Conservation (phyloP, 2,888 invertebrate genomes). For the Ptychoptera contaminata region DNA sequence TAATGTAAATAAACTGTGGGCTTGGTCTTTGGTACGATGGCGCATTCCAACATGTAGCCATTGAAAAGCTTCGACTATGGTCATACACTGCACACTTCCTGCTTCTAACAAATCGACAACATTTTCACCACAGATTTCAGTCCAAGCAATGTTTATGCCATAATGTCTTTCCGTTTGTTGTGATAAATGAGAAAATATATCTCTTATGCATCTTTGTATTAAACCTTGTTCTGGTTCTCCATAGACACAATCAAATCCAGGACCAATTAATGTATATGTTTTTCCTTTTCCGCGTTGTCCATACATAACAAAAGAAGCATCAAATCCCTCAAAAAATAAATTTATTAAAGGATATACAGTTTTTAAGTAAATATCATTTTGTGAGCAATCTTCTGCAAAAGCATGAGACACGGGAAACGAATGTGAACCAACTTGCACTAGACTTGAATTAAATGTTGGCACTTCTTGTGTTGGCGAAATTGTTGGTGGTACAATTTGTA, state of each 20-base stretch:
- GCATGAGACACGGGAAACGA: slow-evolving; percentile 38
- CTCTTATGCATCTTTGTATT: slow-evolving; percentile 53
- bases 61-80: slow-evolving; percentile 52
- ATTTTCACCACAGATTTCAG: slow-evolving; percentile 53
- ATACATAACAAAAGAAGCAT: slow-evolving; percentile 55
- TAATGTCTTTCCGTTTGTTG: slow-evolving; percentile 48
- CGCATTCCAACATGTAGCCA: slow-evolving; percentile 50
- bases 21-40: slow-evolving; percentile 38
- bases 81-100: slow-evolving; percentile 40
- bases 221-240: slow-evolving; percentile 52
- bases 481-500: slow-evolving; percentile 34
- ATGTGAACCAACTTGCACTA: slow-evolving; percentile 25
- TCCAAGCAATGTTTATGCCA: slow-evolving; percentile 53
- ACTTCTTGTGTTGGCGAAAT: slow-evolving; percentile 35
- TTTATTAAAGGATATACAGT: slow-evolving; percentile 49
- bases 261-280: slow-evolving; percentile 56
- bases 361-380: slow-evolving; percentile 45
- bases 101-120: slow-evolving; percentile 39
- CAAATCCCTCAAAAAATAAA: slow-evolving; percentile 54
- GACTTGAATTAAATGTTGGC: slow-evolving; percentile 18
- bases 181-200: slow-evolving; percentile 49
- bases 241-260: slow-evolving; percentile 41
- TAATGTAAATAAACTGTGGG: slow-evolving; percentile 54
- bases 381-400: slow-evolving; percentile 42
- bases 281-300: slow-evolving; percentile 54